Conservation (phyloP, 2,888 invertebrate genomes). For the Cryptocephalus primarius region DNA sequence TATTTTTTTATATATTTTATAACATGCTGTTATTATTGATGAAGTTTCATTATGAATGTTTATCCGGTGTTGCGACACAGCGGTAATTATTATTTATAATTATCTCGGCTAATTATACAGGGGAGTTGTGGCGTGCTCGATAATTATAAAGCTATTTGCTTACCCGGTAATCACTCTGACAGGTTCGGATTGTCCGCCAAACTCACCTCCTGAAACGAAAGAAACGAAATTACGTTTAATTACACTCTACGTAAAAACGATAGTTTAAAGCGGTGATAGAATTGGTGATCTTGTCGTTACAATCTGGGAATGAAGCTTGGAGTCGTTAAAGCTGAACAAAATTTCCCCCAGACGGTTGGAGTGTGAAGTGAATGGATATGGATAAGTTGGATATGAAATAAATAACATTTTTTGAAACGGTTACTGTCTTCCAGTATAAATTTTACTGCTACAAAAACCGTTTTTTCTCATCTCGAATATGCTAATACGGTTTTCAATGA, state of each 20-base stretch:
- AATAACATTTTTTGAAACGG: too few species aligned
- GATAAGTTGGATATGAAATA: too few species aligned
- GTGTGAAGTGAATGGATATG: too few species aligned
- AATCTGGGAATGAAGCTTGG: too few species aligned
- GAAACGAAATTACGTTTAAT: slow-evolving; percentile 2
- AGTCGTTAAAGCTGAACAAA: too few species aligned
- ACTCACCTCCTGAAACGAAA: slow-evolving; percentile 36
- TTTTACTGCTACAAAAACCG: too few species aligned
- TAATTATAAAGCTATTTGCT: slow-evolving; percentile 38
- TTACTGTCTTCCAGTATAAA: too few species aligned
- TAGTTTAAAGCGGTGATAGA: too few species aligned
- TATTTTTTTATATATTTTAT: slow-evolving; percentile 12
- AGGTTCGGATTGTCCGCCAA: slow-evolving; percentile 12
- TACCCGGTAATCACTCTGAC: slow-evolving; percentile 24
- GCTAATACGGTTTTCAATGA: neutral
- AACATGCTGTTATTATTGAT: slow-evolving; percentile 23
- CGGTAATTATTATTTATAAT: slow-evolving; percentile 34
- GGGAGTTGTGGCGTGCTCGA: slow-evolving; percentile 23
- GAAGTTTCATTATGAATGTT: slow-evolving; percentile 35
- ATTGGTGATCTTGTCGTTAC: too few species aligned
- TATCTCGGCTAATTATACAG: slow-evolving; percentile 23
- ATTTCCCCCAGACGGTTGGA: too few species aligned
- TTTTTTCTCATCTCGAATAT: neutral
- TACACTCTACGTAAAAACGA: too few species aligned
- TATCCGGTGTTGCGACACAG: slow-evolving; percentile 33